A percentile compares a stretch with the other conserved stretches of the same genome.
phyloP scores from a whole-genome alignment of 2,113 vertebrate species.

The Pongo pygmaeus region DNA sequence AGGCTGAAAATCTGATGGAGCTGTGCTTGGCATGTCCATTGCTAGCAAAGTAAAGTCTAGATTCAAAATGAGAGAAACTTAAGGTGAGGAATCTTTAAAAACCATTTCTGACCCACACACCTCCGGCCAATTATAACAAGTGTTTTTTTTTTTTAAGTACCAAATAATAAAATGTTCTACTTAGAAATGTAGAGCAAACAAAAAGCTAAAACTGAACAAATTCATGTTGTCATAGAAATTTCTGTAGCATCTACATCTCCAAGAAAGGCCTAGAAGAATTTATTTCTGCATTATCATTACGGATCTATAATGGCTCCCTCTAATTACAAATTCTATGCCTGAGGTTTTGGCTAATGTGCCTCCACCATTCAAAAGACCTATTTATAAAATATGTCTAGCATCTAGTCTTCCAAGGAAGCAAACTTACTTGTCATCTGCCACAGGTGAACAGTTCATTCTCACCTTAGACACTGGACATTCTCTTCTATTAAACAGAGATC shows the following conservation, averaged over 20 bases:
- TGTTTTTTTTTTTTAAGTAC: not conserved
- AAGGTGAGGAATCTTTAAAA: not conserved
- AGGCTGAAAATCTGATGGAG: slow-evolving; percentile 94
- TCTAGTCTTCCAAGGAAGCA: not conserved
- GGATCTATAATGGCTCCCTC: not conserved
- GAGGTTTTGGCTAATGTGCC: not conserved
- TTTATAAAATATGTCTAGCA: not conserved
- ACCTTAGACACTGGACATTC: not conserved
- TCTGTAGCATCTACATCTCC: not conserved
- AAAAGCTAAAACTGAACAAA: slow-evolving; percentile 28
- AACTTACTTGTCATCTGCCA: not conserved
- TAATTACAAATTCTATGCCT: not conserved
- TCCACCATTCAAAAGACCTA: not conserved
- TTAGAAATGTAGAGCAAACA: slow-evolving; percentile 38
- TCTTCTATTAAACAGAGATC: not conserved
- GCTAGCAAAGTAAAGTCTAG: slow-evolving; percentile 96
- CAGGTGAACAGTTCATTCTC: not conserved
- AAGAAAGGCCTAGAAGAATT: not conserved
- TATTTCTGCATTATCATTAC: not conserved
- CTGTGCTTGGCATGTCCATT: slow-evolving; percentile 91
- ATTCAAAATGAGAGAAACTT: slow-evolving; percentile 65
- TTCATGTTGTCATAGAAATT: slow-evolving; percentile 14
- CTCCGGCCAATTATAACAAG: not conserved
- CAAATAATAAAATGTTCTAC: slow-evolving; percentile 9
- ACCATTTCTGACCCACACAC: not conserved